Evolutionary conservation across 2,888 invertebrate genomes (phyloP).

Genomic region (Tinea trinotella): DNA sequence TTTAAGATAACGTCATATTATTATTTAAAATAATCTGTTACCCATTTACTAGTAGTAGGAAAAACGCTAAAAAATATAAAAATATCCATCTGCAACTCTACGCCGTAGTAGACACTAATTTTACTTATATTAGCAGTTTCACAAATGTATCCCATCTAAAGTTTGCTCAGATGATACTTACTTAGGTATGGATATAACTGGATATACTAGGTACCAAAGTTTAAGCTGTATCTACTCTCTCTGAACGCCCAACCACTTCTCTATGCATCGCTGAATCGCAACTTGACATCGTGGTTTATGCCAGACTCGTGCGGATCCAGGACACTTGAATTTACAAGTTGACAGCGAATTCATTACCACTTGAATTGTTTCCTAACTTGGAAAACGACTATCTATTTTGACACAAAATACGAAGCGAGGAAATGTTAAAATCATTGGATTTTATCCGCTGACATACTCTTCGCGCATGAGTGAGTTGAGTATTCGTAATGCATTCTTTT

Average conservation of each 20-base stretch:
- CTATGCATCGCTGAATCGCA: slow-evolving; percentile 6
- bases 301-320: neutral
- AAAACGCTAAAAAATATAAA: too few species aligned
- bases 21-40: too few species aligned
- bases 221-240: neutral
- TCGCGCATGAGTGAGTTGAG: neutral
- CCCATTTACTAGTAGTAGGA: too few species aligned
- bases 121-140: too few species aligned
- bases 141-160: too few species aligned
- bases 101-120: too few species aligned
- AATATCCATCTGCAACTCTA: too few species aligned
- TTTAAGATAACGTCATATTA: too few species aligned
- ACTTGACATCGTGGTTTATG: neutral
- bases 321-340: neutral
- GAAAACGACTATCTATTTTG: neutral
- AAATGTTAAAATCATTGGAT: neutral
- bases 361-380: neutral
- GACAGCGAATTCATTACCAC: neutral
- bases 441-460: neutral
- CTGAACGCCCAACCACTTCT: neutral
- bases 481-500: too few species aligned
- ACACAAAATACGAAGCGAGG: neutral
- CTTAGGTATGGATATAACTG: too few species aligned
- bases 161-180: too few species aligned
- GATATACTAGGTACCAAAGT: neutral